phyloP scores from a whole-genome alignment of 2,888 invertebrate species.

The Labia minor region DNA sequence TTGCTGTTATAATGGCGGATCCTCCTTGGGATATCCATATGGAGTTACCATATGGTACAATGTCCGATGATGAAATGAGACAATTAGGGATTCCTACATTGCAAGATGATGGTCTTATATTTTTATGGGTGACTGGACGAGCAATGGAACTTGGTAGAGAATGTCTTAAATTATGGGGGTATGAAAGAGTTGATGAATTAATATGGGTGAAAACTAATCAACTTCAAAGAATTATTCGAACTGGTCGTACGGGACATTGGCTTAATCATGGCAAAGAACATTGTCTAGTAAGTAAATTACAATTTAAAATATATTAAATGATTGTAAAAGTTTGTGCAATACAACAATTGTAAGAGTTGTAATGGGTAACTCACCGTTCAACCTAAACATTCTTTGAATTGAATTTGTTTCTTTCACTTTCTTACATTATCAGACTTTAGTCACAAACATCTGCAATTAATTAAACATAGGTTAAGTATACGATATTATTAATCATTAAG shows the following conservation, averaged over 20 bases:
- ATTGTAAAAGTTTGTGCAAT: too few species aligned
- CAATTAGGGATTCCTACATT: slow-evolving; percentile 85
- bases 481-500: too few species aligned
- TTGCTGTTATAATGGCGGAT: slow-evolving; percentile 97
- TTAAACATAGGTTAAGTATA: too few species aligned
- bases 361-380: too few species aligned
- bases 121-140: slow-evolving; percentile 95
- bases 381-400: too few species aligned
- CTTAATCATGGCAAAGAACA: slow-evolving; percentile 98
- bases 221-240: slow-evolving; percentile 88
- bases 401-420: too few species aligned
- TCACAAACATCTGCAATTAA: too few species aligned
- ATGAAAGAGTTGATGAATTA: slow-evolving; percentile 90
- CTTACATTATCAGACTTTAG: too few species aligned
- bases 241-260: slow-evolving; percentile 97
- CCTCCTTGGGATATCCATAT: slow-evolving; percentile 99
- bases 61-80: slow-evolving; percentile 98
- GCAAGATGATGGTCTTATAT: slow-evolving; percentile 92
- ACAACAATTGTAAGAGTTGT: too few species aligned
- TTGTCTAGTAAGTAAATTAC: slow-evolving; percentile 57
- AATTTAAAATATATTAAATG: too few species aligned
- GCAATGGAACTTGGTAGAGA: slow-evolving; percentile 95
- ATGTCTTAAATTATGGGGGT: slow-evolving; percentile 92
- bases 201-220: slow-evolving; percentile 99
- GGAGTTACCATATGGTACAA: slow-evolving; percentile 96